phyloP scores from a whole-genome alignment of 53 echinoderm and acorn worm species.

The Echinometra lucunter region DNA sequence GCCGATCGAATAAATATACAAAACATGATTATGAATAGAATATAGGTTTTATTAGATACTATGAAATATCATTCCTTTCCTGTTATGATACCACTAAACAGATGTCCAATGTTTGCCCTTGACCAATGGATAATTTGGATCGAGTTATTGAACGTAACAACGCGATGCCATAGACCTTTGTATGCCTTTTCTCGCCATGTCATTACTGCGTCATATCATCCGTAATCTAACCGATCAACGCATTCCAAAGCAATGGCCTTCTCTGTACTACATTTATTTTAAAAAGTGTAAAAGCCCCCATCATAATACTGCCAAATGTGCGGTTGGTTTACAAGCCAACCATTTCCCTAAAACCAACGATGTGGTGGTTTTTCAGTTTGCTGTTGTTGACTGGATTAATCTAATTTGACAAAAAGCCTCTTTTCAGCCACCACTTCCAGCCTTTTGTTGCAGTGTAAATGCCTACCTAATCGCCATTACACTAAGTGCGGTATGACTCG shows the following conservation, averaged over 20 bases:
- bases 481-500: constrained; percentile 51
- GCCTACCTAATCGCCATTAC: constrained; percentile 54
- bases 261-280: neutral
- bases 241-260: neutral
- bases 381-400: constrained; percentile 34
- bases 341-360: neutral
- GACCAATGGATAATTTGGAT: neutral
- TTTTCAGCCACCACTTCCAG: constrained; percentile 19
- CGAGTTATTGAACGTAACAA: neutral
- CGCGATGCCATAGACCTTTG: neutral
- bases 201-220: constrained; percentile 9
- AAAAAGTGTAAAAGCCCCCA: neutral
- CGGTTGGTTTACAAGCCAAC: neutral
- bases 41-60: neutral
- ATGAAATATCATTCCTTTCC: neutral
- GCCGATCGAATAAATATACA: no score
- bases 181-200: constrained; percentile 17
- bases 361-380: neutral
- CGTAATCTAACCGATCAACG: neutral
- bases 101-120: constrained; percentile 4
- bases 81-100: constrained; percentile 23
- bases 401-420: constrained; percentile 57
- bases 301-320: neutral
- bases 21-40: neutral
- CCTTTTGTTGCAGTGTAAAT: constrained; percentile 47